Base-by-base conservation (phyloP, 2,888 invertebrate genomes). In the Sinhomidia bicolor region DNA sequence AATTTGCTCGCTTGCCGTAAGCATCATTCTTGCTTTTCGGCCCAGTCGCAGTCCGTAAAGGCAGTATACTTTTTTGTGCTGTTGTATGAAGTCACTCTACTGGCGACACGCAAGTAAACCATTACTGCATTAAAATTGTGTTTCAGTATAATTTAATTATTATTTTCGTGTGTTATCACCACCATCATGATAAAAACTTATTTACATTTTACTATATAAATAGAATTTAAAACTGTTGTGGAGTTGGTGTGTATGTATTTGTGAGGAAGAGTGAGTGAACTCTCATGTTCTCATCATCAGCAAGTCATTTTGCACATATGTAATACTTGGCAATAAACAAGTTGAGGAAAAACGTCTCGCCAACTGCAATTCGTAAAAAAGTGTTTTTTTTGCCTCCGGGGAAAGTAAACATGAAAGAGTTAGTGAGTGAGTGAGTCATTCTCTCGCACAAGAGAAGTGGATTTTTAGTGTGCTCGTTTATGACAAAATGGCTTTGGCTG, bases 361-460 rank as follows among this genome's bases (percentile, higher is more conserved):
- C n/a, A n/a, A 65, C 82, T 84, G 88, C 80, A 74, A 88, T 79
- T 83, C 60, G 79, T 71, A 54, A 54, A 76, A 62, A 84, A 88
- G 74, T 79, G 74, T 62, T 84, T 88, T n/a, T 54, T 74, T 84
- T 20, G 85, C 89, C 85, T 76, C 65, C 81, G 81, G 89, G 89
- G 76, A 89, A 85, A 81, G 85, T 89, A 85, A 85, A 89, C 71
- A 80, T 20, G 44, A 62, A 23, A 84, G 23, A 88, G 54, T 78
- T 6, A 36, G 7, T 36, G 54, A 60, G 47, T 47, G 79, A 84
- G 51, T 88, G 60, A 83, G 68, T 74, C 86, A 54, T 32, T 54
- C 54, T 26, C 7, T 76, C 12, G 1, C 12, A 80, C 41, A 79
- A 32, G 17, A 29, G 60, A 62, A 78, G 76, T 29, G 26, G 0